Conservation (phyloP, 1,140 invertebrate species). For the Zaprionus nigranus region DNA sequence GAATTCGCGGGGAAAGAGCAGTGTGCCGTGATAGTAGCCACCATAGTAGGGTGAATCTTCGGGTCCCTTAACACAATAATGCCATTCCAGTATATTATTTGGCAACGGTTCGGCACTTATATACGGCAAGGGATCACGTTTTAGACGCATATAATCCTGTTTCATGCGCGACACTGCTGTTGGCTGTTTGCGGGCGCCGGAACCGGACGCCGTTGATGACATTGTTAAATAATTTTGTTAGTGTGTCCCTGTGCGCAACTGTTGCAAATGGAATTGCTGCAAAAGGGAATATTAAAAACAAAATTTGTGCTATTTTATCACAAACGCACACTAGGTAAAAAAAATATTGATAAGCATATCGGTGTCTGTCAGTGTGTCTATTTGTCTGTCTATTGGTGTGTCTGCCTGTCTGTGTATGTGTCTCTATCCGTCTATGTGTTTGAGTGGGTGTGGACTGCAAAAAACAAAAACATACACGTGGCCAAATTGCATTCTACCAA, state of each 20-base stretch:
- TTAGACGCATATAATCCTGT: slow-evolving; percentile 97
- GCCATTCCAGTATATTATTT: slow-evolving; percentile 98
- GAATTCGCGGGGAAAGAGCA: slow-evolving; percentile 98
- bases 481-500: slow-evolving; percentile 21
- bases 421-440: too few relatives aligned
- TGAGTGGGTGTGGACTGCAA: not conserved
- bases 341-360: not conserved
- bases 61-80: slow-evolving; percentile 89
- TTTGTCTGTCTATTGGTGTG: not conserved
- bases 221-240: slow-evolving; percentile 51
- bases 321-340: slow-evolving; percentile 1
- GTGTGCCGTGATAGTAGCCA: slow-evolving; percentile 98
- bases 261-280: slow-evolving; percentile 36
- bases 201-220: slow-evolving; percentile 65
- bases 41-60: slow-evolving; percentile 96
- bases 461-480: slow-evolving; percentile 36
- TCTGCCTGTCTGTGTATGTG: not conserved
- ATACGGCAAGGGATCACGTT: slow-evolving; percentile 96
- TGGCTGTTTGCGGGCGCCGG: slow-evolving; percentile 73
- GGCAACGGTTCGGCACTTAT: slow-evolving; percentile 91
- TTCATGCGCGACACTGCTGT: slow-evolving; percentile 94
- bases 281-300: not conserved
- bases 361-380: not conserved
- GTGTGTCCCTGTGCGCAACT: slow-evolving; percentile 4
- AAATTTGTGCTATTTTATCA: not conserved